phyloP scores from a whole-genome alignment of 2,113 vertebrate species.

The Centropus bengalensis region DNA sequence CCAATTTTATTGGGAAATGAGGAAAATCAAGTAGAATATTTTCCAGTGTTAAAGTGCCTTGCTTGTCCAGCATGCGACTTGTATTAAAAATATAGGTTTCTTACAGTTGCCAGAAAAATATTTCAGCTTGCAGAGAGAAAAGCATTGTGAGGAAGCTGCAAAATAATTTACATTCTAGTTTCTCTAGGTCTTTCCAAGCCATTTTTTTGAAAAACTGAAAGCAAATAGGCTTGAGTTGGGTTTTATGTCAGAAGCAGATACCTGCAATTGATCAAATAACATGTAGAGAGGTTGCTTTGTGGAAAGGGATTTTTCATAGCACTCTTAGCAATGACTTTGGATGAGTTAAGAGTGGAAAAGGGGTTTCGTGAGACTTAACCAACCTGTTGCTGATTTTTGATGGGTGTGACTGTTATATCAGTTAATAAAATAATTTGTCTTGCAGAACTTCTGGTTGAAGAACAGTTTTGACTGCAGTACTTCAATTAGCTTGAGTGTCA shows the following conservation, averaged over 20 bases:
- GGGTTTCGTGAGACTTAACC: neutral
- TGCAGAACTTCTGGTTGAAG: neutral
- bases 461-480: neutral
- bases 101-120: neutral
- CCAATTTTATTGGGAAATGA: slow-evolving; percentile 58
- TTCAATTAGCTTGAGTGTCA: neutral
- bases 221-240: neutral
- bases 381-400: neutral
- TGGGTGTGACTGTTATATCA: neutral
- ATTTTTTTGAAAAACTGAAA: neutral
- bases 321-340: neutral
- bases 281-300: neutral
- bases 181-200: neutral
- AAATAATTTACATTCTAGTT: slow-evolving; percentile 36
- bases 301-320: neutral
- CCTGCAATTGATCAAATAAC: neutral
- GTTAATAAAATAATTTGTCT: neutral
- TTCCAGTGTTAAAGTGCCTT: slow-evolving; percentile 38
- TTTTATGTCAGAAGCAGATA: neutral
- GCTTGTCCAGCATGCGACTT: slow-evolving; percentile 38
- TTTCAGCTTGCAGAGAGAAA: slow-evolving; percentile 5
- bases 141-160: slow-evolving; percentile 4
- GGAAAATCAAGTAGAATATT: slow-evolving; percentile 56
- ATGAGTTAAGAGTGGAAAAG: neutral
- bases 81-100: slow-evolving; percentile 50